Base-by-base conservation (phyloP, 2,113 vertebrate genomes). In the Brevimyrus niger region DNA sequence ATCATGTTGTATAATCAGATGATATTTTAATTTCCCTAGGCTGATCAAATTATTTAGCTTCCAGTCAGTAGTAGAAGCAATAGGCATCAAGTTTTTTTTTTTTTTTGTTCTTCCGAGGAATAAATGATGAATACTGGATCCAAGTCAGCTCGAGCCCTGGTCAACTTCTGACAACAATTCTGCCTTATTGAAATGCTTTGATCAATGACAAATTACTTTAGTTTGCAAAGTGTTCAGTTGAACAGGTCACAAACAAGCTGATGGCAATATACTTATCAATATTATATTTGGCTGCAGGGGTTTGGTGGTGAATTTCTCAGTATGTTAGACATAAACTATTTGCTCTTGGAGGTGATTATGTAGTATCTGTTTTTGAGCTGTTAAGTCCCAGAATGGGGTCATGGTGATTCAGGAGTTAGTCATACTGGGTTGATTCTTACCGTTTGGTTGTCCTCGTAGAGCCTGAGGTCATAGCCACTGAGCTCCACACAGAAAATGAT, bases 401-500 rank as follows among this genome's bases (percentile, higher is more conserved):
- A 76, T 38, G 73, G 35, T 80, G 35, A 80, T 42, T 15, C 35
- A 80, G 35, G 73, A 21, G 73, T 80, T 80, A 80, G 50, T 61
- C 50, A 23, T 9, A 13, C n/a, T 46, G 17, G 23, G 2, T 10
- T 55, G 7, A 53, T 13, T 53, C 96, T 95, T 95, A 99, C 98
- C 94, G 98, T 99, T 95, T 99, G 98, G 96, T 99, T 99, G 94
- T 99, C 98, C 94, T 99, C 98, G 3, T 99, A 99, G 89, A 99
- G 97, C 94, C 98, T 99, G 94, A 99, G 96, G 95, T 99, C 98
- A 27, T 99, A 99, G 93, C 98, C 98, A 55, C 98, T 99, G 89
- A 99, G 96, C 96, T 99, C 98, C 92, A 99, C 98, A 89, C 98
- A 99, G 97, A 99, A 99, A 96, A 99, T 99, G 96, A 99, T 99